phyloP scores from a whole-genome alignment of 2,113 vertebrate genomes.

The Sebastes fasciatus region DNA sequence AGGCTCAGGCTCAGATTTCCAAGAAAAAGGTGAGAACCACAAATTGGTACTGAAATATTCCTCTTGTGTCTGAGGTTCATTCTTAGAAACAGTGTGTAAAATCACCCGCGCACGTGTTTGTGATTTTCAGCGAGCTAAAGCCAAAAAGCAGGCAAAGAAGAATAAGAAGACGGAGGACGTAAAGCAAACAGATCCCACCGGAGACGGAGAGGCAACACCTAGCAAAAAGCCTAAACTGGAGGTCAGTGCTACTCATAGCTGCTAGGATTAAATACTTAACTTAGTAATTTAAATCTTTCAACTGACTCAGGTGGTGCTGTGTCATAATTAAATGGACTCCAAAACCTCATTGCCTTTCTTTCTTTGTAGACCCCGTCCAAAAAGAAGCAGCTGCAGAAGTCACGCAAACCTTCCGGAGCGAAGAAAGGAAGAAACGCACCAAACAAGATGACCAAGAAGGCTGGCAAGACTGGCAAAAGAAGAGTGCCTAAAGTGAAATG shows the following conservation, averaged over 20 bases:
- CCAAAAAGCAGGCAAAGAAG: constrained; percentile 21
- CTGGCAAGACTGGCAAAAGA: constrained; percentile 55
- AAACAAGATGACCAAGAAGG: constrained; percentile 57
- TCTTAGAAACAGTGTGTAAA: background rate
- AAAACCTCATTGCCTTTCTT: background rate
- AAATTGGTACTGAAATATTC: background rate
- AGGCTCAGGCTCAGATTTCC: accelerated
- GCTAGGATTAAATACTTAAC: background rate
- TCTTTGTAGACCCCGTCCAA: constrained; percentile 48
- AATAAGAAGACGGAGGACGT: background rate
- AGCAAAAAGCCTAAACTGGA: constrained; percentile 76
- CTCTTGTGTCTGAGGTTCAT: background rate
- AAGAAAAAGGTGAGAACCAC: constrained; percentile 44
- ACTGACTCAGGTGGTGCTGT: accelerated
- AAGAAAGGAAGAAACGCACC: constrained; percentile 55
- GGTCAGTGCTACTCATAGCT: constrained; percentile 64
- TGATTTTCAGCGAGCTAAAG: constrained; percentile 33
- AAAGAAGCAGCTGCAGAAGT: constrained; percentile 69
- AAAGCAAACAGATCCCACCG: constrained; percentile 3
- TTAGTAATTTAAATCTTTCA: background rate
- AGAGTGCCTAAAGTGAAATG: constrained; percentile 68
- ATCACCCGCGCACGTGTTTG: background rate
- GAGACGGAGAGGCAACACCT: constrained; percentile 39
- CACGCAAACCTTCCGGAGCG: constrained; percentile 23
- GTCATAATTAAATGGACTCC: accelerated